A percentile compares a stretch with the other conserved stretches of the same genome.
Evolutionary conservation across 2,113 vertebrate species (phyloP).

Genomic region (Fulmarus glacialis): DNA sequence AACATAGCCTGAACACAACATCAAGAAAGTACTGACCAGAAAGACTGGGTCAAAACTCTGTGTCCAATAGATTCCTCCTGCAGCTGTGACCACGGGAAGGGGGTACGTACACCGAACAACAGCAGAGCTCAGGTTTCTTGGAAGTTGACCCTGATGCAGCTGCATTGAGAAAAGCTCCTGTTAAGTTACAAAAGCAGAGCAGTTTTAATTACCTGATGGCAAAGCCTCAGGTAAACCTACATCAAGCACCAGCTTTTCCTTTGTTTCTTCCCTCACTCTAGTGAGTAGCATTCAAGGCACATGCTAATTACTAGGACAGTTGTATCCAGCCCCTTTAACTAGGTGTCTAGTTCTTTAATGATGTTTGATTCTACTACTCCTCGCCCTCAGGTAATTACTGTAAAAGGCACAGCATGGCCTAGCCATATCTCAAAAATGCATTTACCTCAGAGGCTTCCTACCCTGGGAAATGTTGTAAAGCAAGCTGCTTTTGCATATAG

Average conservation of each 20-base stretch:
- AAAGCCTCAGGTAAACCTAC: neutral
- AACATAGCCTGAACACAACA: fast-evolving
- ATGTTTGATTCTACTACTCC: neutral
- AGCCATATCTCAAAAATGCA: neutral
- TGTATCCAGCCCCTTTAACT: neutral
- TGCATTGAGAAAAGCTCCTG: neutral
- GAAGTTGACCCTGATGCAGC: neutral
- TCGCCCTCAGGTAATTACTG: neutral
- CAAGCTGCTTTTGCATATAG: fast-evolving
- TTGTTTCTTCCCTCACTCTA: neutral
- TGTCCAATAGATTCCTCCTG: neutral
- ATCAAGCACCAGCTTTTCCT: neutral
- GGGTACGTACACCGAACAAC: fast-evolving
- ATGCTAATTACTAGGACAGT: neutral
- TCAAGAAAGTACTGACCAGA: neutral
- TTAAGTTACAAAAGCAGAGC: neutral
- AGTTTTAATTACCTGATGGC: neutral
- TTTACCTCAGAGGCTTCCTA: neutral
- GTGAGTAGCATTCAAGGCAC: fast-evolving
- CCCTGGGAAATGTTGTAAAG: too few species aligned
- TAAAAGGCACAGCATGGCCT: neutral
- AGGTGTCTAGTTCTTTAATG: neutral
- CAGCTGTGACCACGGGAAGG: neutral
- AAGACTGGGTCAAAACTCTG: neutral
- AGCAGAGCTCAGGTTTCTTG: neutral